Base-by-base conservation (phyloP, 2,888 invertebrate species). In the Microctonus hyperodae region DNA sequence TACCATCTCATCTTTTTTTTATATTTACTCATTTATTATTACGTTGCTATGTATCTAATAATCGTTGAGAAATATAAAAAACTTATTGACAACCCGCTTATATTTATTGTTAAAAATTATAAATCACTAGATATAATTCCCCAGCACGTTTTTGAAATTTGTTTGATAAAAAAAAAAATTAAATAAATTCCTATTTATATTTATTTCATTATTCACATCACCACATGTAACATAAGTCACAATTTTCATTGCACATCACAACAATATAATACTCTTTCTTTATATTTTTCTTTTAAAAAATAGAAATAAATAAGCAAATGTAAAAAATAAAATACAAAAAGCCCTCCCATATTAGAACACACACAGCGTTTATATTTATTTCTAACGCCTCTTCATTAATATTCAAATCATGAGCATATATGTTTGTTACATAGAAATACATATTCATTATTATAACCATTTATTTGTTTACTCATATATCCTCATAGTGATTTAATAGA, bases 171-270 rank as follows among this genome's bases (percentile, higher is more conserved):
- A 7, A 16, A n/a, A 1, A 20, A 9, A 44, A 44, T 20, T n/a
- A 16, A 44, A 44, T n/a, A n/a, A n/a, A n/a, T n/a, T n/a, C n/a
- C n/a, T n/a, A n/a, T n/a, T n/a, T n/a, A 44, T 28, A 16, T 31
- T 33, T 20, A 55, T 33, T 33, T 33, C 33, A 28, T 55, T 55
- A 55, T 55, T 31, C 55, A 6, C 6, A 55, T 31, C 31, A 31
- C 13, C 10, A 7, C 16, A 16, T n/a, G 28, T 16, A 3, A 55
- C 31, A n/a, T 55, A 55, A 55, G 55, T 31, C 31, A 55, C 31
- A 31, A 33, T 11, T 55, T 16, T 55, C 33, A 55, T 55, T 33
- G 31, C 16, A 55, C n/a, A 33, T 55, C 55, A 55, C 55, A 55
- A 55, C 13, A 51, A n/a, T n/a, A n/a, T n/a, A n/a, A n/a, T n/a